Percentiles rank a stretch among this genome's conserved stretches.
Conservation (phyloP, 2,797 vertebrate species). For the Momotus momota region DNA sequence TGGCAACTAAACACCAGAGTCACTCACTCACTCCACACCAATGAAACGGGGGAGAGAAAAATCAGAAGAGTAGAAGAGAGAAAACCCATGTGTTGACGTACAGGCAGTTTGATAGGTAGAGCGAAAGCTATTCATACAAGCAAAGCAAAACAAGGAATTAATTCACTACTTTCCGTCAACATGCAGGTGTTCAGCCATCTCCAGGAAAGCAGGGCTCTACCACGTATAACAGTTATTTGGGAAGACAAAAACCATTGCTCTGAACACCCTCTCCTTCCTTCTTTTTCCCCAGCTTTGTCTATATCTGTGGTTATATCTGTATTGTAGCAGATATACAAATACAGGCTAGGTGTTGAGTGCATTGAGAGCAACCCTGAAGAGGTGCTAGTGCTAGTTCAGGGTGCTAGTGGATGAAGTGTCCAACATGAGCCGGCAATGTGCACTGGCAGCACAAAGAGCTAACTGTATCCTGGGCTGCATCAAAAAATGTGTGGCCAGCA, state of each 20-base stretch:
- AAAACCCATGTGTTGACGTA: no score
- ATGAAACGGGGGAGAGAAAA: not conserved
- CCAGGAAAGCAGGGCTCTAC: not conserved
- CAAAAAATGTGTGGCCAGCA: no score
- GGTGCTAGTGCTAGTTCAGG: no score
- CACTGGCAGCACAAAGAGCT: no score
- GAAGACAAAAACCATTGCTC: not conserved
- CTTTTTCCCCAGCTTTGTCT: not conserved
- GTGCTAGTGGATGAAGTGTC: no score
- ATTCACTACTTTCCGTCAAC: not conserved
- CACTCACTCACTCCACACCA: accelerated
- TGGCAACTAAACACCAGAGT: not conserved
- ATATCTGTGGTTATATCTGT: no score
- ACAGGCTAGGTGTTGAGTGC: no score
- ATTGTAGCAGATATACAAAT: no score
- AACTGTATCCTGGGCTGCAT: no score
- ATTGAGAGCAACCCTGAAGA: no score
- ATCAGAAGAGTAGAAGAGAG: not conserved
- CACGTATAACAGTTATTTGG: not conserved
- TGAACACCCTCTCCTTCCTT: not conserved
- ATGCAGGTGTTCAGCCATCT: not conserved
- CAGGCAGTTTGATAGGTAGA: not conserved
- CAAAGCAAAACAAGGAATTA: not conserved
- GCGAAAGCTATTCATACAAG: not conserved
- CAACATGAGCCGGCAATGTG: no score